These are phyloP conservation scores for Eulemur albifrons DNA, from an alignment of 2,797 vertebrate genomes.

Conservation along the genomic window DNA sequence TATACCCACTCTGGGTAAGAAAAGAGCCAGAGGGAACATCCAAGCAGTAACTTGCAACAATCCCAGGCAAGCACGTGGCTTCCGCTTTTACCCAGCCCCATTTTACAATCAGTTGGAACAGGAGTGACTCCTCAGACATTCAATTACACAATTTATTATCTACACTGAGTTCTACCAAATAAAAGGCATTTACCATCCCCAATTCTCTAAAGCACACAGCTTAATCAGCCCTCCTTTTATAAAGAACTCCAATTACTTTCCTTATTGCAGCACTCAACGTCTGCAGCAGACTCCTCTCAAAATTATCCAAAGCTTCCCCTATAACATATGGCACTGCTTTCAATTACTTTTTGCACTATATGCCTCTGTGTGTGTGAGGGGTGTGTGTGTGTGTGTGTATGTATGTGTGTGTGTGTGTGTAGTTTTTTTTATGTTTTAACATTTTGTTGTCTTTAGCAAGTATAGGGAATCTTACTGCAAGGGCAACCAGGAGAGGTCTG, in stretches of 20 bases:
- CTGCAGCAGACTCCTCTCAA: neutral
- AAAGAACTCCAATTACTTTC: neutral
- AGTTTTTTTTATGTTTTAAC: neutral
- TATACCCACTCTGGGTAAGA: neutral
- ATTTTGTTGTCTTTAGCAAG: neutral
- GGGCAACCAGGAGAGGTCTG: neutral
- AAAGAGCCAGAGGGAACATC: neutral
- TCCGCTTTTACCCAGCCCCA: neutral
- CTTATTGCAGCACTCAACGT: neutral
- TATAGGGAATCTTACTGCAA: neutral
- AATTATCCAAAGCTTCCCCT: neutral
- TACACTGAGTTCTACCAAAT: neutral
- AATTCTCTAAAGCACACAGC: neutral
- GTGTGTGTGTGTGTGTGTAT: neutral
- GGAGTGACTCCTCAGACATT: neutral
- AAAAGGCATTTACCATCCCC: neutral
- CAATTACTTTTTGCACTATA: neutral
- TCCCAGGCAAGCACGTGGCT: neutral
- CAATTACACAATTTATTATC: neutral
- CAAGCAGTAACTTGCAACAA: neutral
- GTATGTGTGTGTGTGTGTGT: neutral
- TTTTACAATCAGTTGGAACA: neutral
- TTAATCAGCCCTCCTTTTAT: neutral
- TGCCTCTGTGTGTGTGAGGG: neutral
- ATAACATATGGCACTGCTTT: neutral